Conservation (phyloP, 2,113 vertebrate species). For the Corythoichthys intestinalis region DNA sequence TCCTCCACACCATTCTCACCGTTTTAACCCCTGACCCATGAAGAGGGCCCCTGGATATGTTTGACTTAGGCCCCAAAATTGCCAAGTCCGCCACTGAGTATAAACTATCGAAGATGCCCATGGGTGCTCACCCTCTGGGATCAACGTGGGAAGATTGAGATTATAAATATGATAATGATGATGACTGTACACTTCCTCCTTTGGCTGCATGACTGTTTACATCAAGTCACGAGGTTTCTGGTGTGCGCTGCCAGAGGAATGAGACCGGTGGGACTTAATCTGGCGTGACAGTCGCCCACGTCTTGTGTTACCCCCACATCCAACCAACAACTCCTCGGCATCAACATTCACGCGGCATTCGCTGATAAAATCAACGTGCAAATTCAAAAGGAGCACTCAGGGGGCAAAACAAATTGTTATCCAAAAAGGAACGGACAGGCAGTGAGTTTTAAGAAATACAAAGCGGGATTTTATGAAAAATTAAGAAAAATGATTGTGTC, state of each 20-base stretch:
- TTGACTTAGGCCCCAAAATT: too few relatives aligned
- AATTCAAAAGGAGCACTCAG: neutral
- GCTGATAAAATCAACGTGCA: neutral
- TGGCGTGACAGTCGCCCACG: slow-evolving; percentile 58
- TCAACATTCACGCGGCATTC: slow-evolving; percentile 15
- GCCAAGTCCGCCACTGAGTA: too few relatives aligned
- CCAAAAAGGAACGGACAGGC: slow-evolving; percentile 23
- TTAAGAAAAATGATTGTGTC: neutral
- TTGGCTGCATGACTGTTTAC: slow-evolving; percentile 50
- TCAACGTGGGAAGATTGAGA: slow-evolving; percentile 25
- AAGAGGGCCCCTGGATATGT: too few relatives aligned
- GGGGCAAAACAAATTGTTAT: slow-evolving; percentile 25
- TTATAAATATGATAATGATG: slow-evolving; percentile 34
- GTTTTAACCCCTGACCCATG: too few relatives aligned
- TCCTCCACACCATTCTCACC: too few relatives aligned
- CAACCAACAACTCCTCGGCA: slow-evolving; percentile 15
- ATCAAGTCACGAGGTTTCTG: slow-evolving; percentile 48
- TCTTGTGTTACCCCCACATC: slow-evolving; percentile 26
- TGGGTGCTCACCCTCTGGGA: slow-evolving; percentile 2
- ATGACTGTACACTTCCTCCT: slow-evolving; percentile 36
- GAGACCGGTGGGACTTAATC: slow-evolving; percentile 53
- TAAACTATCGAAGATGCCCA: slow-evolving; percentile 10
- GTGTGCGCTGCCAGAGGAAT: slow-evolving; percentile 51
- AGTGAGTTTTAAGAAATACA: slow-evolving; percentile 12
- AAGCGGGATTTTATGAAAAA: neutral